Base-by-base conservation (phyloP, 1,140 invertebrate species). In the Habropoda laboriosa region DNA sequence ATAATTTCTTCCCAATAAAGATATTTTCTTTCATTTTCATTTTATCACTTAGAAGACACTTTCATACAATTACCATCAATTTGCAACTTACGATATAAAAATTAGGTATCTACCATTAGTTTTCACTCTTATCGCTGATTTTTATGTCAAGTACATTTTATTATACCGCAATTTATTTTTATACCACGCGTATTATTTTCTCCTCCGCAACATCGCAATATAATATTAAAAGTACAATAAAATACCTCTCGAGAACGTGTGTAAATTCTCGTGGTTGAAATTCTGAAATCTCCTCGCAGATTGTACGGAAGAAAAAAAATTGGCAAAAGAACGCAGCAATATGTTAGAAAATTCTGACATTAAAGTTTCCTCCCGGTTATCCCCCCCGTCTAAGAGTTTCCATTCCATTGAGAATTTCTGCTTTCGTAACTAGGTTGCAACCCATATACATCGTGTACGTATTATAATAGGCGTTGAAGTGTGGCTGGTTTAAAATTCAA, bases 401-500 rank as follows among this genome's bases (percentile, higher is more conserved):
- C 47, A 40, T 60, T 18, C 30, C 53, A 60, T 18, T 21, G 66
- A 49, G 35, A 21, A 42, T 51, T 51, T 71, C 55, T 42, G 55
- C 66, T 47, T 47, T 68, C 30, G 40, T 42, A 78, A 78, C 35
- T 71, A 61, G 55, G 75, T 78, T 78, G 67, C 75, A 51, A 49
- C 55, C 53, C 53, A 60, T 40, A 70, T 77, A 70, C 42, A 60
- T 30, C n/a, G 64, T 24, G 64, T 45, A 58, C 32, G 75, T 70
- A 77, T 71, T 71, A 77, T 71, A 78, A 78, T 71, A 40, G 42
- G 57, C 55, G 67, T 42, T 61, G 42, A 71, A 71, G 75, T 71
- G 67, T 38, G 40, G 58, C 40, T n/a, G 24, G 55, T 63, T 72
- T 73, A 79, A 79, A 53, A 79, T 79, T 79, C 70, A 79, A 63